Evolutionary conservation across 2,113 vertebrate genomes (phyloP).

Genomic region (Anguilla rostrata): DNA sequence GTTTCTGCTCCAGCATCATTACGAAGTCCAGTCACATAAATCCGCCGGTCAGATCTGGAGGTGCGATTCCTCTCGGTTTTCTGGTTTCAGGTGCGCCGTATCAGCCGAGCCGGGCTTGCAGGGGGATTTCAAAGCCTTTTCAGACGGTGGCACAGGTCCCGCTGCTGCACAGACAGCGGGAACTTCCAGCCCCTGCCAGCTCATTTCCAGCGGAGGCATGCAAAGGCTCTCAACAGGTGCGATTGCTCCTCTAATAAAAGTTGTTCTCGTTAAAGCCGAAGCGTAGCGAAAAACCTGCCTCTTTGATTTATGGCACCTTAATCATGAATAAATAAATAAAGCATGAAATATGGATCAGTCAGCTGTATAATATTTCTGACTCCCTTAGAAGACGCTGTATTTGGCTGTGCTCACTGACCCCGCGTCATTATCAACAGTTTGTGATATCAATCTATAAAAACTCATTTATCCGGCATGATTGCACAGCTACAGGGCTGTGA

Average conservation of each 20-base stretch:
- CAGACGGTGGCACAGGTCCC: neutral
- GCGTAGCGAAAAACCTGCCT: neutral
- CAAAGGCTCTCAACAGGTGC: neutral
- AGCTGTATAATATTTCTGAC: neutral
- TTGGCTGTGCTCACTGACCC: slow-evolving; percentile 37
- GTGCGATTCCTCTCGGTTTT: neutral
- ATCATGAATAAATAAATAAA: slow-evolving; percentile 5
- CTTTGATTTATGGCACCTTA: slow-evolving; percentile 5
- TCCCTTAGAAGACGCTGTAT: neutral
- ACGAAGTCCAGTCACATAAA: neutral
- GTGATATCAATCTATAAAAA: slow-evolving; percentile 56
- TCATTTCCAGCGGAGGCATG: neutral
- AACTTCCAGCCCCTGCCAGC: neutral
- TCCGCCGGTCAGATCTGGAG: neutral
- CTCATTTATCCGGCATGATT: slow-evolving; percentile 56
- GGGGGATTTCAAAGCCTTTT: neutral
- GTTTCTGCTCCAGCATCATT: neutral
- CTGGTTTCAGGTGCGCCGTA: neutral
- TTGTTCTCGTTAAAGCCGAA: neutral
- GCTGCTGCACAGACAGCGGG: neutral
- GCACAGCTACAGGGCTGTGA: slow-evolving; percentile 48
- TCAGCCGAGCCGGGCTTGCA: neutral
- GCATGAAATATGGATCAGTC: slow-evolving; percentile 9
- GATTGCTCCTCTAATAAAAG: neutral
- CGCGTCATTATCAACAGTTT: slow-evolving; percentile 37